Evolutionary conservation across 2,797 vertebrate species (phyloP), one percentile per base, ranked within the genome.

Genomic region (Mallotus villosus): DNA sequence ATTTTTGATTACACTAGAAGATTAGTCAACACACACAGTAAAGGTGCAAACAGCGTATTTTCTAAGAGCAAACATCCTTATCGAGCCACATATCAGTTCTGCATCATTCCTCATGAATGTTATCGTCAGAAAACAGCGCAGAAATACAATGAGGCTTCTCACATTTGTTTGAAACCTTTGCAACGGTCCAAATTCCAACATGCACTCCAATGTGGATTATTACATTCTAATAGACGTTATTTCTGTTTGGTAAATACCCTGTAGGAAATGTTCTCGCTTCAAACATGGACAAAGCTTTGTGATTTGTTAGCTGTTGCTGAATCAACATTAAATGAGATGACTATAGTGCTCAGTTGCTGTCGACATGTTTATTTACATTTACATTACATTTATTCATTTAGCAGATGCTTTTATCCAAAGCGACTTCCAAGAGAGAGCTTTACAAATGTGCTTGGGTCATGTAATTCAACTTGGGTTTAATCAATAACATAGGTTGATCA

Each of bases 401-500:
- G n/a, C n/a, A n/a, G n/a, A n/a, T n/a, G n/a, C n/a, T n/a, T n/a
- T n/a, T n/a, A n/a, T n/a, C n/a, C n/a, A n/a, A n/a, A n/a, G n/a
- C n/a, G n/a, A n/a, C n/a, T n/a, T n/a, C n/a, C n/a, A n/a, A n/a
- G n/a, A n/a, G n/a, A n/a, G n/a, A n/a, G n/a, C n/a, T n/a, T n/a
- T n/a, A n/a, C n/a, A n/a, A n/a, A n/a, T n/a, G n/a, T n/a, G n/a
- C n/a, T n/a, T n/a, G n/a, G n/a, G n/a, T n/a, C n/a, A n/a, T 61
- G 60, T 62, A 60, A 53, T 46, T 58, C 24, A 62, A 59, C 59
- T 61, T 57, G 37, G 74, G n/a, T n/a, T 80, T 80, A 71, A 84
- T 87, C 55, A 81, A 74, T 73, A 41, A 37, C 67, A 41, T 27
- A 3, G n/a, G 74, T 80, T 80, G 73, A 84, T 87, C 55, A 81